Percentiles rank a stretch among this genome's conserved stretches.
Conservation (phyloP, 2,113 vertebrate genomes). For the Antennarius striatus region DNA sequence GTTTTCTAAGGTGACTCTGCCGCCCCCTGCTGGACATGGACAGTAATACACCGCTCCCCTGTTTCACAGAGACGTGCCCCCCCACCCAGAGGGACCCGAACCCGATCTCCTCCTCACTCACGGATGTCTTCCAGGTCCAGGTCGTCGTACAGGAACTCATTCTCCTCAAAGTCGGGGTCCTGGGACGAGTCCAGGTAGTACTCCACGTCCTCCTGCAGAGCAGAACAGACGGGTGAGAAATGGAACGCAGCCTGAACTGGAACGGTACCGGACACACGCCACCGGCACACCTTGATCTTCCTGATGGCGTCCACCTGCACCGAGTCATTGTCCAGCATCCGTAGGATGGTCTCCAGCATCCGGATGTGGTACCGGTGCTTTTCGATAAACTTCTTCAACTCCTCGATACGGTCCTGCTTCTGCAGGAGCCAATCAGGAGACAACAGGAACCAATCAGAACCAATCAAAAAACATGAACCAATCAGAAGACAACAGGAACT, state of each 20-base stretch:
- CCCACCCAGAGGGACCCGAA: no score
- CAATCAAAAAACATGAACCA: no score
- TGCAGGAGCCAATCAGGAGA: slow-evolving; percentile 29
- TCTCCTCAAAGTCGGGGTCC: slow-evolving; percentile 91
- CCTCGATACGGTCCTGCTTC: slow-evolving; percentile 91
- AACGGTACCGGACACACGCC: no score
- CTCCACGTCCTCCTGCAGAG: slow-evolving; percentile 83
- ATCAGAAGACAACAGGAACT: no score
- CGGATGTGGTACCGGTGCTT: slow-evolving; percentile 88
- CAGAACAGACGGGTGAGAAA: not conserved
- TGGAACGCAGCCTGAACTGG: no score
- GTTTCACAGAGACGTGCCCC: no score
- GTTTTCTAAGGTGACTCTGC: no score
- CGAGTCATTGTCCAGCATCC: slow-evolving; percentile 91
- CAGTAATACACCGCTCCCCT: no score
- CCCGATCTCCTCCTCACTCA: slow-evolving; percentile 63
- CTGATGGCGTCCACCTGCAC: slow-evolving; percentile 87
- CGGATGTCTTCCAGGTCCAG: slow-evolving; percentile 90
- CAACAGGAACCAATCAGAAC: no score
- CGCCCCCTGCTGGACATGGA: no score
- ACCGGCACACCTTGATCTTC: slow-evolving; percentile 82
- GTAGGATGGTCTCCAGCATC: slow-evolving; percentile 90
- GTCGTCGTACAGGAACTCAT: slow-evolving; percentile 91
- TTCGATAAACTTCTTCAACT: slow-evolving; percentile 88
- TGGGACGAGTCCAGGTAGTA: slow-evolving; percentile 91